Base-by-base conservation (phyloP, 1,140 invertebrate species). In the Pristionchus pacificus region DNA sequence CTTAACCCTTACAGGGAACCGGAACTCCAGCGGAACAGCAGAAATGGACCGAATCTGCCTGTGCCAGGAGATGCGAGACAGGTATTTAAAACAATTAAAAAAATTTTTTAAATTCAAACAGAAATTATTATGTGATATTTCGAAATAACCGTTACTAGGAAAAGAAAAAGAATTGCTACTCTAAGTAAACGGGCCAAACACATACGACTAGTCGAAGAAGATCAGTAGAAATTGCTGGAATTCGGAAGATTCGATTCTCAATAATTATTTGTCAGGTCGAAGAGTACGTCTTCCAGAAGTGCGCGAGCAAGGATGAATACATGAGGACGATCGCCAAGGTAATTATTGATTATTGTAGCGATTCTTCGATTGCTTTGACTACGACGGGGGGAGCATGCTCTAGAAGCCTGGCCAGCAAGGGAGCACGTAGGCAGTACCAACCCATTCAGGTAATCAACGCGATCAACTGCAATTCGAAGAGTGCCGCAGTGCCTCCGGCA, bases 391-490 rank as follows among this genome's bases (percentile, higher is more conserved):
- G 19, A 49, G 19, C 38, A 10, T 49, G 6, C 38, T 19, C 38
- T 49, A 49, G 38, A 19, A 49, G 6, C 6, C 38, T 6, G 38
- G 38, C 6, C 6, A 49, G 38, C 6, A 49, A 19, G 38, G 38
- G 38, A 49, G 19, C 38, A 6, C 6, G 38, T 19, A 49, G 19
- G 6, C 6, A 49, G 38, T 49, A 49, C 38, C 19, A 49, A 49
- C 19, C 3, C 61, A 66, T 69, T 2, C 67, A 69, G 67, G 69
- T 80, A 24, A 83, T 83, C 24, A 83, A 83, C 65, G 81, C 81
- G 0, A 84, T 83, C 33, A 83, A 83, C 67, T 84, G 82, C 74
- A 83, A 83, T 69, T 83, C 80, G 15, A 83, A 83, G 68, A 78
- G 69, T 63, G 79, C 80, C 13, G 78, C 77, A 3, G 80, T 82